phyloP scores from a whole-genome alignment of 2,888 invertebrate species.

The Branchipolynoe longqiensis region DNA sequence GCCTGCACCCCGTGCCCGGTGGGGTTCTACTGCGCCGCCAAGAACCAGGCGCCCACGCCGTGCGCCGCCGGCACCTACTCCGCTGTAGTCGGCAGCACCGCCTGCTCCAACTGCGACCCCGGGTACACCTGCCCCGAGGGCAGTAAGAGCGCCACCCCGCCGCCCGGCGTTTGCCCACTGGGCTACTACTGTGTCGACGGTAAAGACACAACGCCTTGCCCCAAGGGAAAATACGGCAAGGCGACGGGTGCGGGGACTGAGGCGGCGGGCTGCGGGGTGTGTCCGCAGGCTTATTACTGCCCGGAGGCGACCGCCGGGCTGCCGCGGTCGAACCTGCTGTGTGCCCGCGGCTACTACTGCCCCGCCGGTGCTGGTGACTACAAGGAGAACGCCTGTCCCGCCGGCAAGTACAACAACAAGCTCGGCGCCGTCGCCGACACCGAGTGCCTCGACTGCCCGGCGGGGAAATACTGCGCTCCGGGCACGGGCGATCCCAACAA shows the following conservation, averaged over 20 bases:
- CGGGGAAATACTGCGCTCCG: slow-evolving; percentile 75
- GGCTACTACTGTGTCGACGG: slow-evolving; percentile 79
- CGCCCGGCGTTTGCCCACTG: slow-evolving; percentile 71
- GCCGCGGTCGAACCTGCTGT: slow-evolving; percentile 68
- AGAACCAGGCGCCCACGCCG: slow-evolving; percentile 55
- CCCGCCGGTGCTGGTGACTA: slow-evolving; percentile 73
- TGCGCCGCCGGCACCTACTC: slow-evolving; percentile 74
- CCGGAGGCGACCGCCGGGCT: slow-evolving; percentile 74
- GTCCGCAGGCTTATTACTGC: slow-evolving; percentile 79
- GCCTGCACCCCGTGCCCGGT: slow-evolving; percentile 75
- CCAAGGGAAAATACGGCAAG: slow-evolving; percentile 77
- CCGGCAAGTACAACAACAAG: slow-evolving; percentile 65
- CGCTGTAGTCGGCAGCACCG: slow-evolving; percentile 53
- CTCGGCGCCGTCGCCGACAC: slow-evolving; percentile 69
- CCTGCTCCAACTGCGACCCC: slow-evolving; percentile 65
- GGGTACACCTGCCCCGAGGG: slow-evolving; percentile 78
- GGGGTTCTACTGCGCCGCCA: slow-evolving; percentile 74
- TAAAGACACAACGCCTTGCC: slow-evolving; percentile 72
- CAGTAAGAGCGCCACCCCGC: slow-evolving; percentile 72
- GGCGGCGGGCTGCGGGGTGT: slow-evolving; percentile 72
- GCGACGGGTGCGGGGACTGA: slow-evolving; percentile 69
- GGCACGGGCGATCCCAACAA: slow-evolving; percentile 75
- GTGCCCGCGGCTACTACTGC: slow-evolving; percentile 75
- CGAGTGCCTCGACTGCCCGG: slow-evolving; percentile 76
- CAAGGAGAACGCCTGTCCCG: slow-evolving; percentile 74